Evolutionary conservation across 37 sponge, comb jelly and placozoan species (phyloP), one percentile per base, ranked within the genome.

Genomic region (Dysidea cf. avara): DNA sequence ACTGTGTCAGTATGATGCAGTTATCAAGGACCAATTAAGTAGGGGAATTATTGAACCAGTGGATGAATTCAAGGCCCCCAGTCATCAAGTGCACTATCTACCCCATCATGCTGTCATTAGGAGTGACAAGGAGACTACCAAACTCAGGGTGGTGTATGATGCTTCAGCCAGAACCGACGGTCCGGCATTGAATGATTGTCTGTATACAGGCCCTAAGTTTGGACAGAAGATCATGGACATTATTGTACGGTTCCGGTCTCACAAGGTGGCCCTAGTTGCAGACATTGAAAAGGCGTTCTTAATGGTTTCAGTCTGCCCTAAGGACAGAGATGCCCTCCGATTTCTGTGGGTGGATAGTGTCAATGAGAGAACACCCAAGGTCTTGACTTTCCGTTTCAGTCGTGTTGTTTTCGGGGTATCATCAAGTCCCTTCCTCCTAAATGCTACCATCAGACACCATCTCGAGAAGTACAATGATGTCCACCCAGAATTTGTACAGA

Each of bases 221-320:
- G 52, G 50, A 48, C 49, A 68, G 69, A 25, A 12, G 26, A 43
- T 68, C 7, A 24, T 43, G 53, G 69, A 48, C 51, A 68, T 68
- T 16, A 22, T 68, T 5, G 52, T 68, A 14, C 69, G 69, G 13
- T 48, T 68, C 25, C 69, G 52, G 28, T 7, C 48, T 16, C 69
- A 68, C 9, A 6, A 43, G 69, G 69, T 68, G 5, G 66, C 66
- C 18, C 39, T 64, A 36, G n/a, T 64, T 18, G 37, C 25, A 24
- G 66, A 64, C 40, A 64, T 64, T 16, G 75, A 74, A 47, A 74
- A 74, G 73, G 73, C 73, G 4, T 72, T 72, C 43, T 49, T 62
- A 30, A 13, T 43, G 53, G 20, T 68, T 9, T 7, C 49, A 68
- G 52, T 68, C 14, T 29, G 29, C 9, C 29, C 40, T 14, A 7